phyloP scores from a whole-genome alignment of 2,113 vertebrate genomes.

The Odontesthes bonariensis region DNA sequence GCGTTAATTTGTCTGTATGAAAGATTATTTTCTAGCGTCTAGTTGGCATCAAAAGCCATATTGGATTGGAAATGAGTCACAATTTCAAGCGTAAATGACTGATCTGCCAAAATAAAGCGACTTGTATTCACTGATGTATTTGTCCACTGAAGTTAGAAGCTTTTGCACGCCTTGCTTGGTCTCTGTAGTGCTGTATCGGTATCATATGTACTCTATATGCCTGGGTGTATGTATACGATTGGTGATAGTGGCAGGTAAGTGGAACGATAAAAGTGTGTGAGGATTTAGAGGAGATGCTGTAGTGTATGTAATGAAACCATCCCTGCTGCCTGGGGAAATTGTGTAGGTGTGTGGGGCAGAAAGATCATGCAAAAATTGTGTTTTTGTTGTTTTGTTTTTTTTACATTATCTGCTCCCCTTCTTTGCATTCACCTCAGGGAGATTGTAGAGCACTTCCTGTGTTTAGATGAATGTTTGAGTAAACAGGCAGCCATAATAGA shows the following conservation, averaged over 20 bases:
- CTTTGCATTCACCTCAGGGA: constrained; percentile 35
- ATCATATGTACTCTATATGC: constrained; percentile 22
- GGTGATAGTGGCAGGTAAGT: constrained; percentile 19
- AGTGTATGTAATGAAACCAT: constrained; percentile 36
- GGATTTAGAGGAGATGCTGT: constrained; percentile 4
- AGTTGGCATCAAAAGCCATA: background rate
- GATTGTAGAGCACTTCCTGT: constrained; percentile 9
- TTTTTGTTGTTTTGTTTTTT: constrained; percentile 14
- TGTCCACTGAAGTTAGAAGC: background rate
- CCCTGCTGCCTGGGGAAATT: constrained; percentile 21
- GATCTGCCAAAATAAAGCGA: background rate
- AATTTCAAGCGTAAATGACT: background rate
- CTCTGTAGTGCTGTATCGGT: background rate
- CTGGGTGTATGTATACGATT: constrained; percentile 21
- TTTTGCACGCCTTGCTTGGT: background rate
- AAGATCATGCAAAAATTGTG: constrained; percentile 13
- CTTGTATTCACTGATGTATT: background rate
- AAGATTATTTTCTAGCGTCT: background rate
- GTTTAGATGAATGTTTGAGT: constrained; percentile 44
- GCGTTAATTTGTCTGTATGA: no score
- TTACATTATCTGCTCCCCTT: constrained; percentile 15
- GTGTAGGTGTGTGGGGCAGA: constrained; percentile 36
- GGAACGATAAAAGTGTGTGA: constrained; percentile 25
- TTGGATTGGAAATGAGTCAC: background rate
- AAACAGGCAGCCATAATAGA: constrained; percentile 45